Percentiles rank a stretch among this genome's conserved stretches.
Evolutionary conservation across 2,888 invertebrate genomes (phyloP).

Genomic region (Cloeon dipterum): DNA sequence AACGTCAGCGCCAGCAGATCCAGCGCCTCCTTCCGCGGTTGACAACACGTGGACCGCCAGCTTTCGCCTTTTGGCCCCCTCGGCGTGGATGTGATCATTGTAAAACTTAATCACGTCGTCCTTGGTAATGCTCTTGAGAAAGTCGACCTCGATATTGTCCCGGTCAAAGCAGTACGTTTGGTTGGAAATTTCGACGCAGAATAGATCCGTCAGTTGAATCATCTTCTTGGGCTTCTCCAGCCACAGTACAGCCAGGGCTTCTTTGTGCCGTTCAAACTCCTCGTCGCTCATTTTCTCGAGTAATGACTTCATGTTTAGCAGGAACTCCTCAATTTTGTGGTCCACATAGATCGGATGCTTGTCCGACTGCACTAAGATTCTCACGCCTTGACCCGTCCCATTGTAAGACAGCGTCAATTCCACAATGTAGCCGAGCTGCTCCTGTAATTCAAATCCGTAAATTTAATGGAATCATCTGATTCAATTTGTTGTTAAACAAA

Average conservation of each 20-base stretch:
- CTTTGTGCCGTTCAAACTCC: constrained; percentile 62
- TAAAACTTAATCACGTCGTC: constrained; percentile 60
- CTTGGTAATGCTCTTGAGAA: constrained; percentile 53
- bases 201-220: constrained; percentile 38
- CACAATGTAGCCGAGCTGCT: constrained; percentile 88
- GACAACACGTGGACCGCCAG: constrained; percentile 54
- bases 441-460: too few relatives aligned
- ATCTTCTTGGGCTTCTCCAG: constrained; percentile 83
- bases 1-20: too few relatives aligned
- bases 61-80: constrained; percentile 32
- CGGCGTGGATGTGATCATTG: constrained; percentile 27
- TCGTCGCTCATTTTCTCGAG: constrained; percentile 49
- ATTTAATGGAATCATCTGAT: constrained; percentile 5
- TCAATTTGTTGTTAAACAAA: too few relatives aligned
- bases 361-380: constrained; percentile 59
- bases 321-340: constrained; percentile 65
- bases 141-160: constrained; percentile 60
- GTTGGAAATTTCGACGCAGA: constrained; percentile 64
- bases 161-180: constrained; percentile 86
- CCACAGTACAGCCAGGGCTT: constrained; percentile 55
- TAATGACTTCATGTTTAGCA: constrained; percentile 38
- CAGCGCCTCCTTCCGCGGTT: constrained; percentile 37
- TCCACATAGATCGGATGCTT: constrained; percentile 66
- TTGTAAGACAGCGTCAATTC: constrained; percentile 64
- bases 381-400: constrained; percentile 64